Evolutionary conservation across 1,140 invertebrate species (phyloP).

Genomic region (Sminthurides bifidus): DNA sequence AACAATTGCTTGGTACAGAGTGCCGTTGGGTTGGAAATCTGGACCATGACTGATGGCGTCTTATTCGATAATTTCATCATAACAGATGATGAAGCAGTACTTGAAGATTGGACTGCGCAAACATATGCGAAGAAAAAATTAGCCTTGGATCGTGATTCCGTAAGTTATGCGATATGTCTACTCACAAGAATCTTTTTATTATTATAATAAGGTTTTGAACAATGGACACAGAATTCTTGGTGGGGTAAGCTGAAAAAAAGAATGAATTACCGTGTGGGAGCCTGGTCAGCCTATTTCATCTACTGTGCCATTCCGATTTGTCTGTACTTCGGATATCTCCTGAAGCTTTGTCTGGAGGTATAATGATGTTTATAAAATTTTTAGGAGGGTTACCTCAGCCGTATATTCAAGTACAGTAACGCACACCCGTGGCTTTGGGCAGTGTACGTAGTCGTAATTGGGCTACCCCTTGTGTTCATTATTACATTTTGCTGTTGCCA

Average conservation of each 20-base stretch:
- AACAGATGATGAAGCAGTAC: conserved; percentile 67
- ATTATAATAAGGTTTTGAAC: too few species aligned
- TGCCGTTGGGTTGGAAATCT: conserved; percentile 89
- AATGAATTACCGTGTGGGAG: conserved; percentile 62
- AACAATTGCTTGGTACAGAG: conserved; percentile 43
- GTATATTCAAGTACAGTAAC: conserved; percentile 66
- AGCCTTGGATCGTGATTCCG: conserved; percentile 63
- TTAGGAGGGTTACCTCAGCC: conserved; percentile 69
- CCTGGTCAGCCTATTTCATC: conserved; percentile 61
- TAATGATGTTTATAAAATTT: conserved; percentile 34
- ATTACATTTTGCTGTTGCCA: conserved; percentile 61
- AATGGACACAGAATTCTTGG: conserved; percentile 45
- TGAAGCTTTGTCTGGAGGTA: conserved; percentile 35
- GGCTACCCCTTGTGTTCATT: conserved; percentile 58
- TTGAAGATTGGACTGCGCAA: conserved; percentile 64
- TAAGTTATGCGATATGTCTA: conserved; percentile 35
- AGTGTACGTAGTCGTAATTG: conserved; percentile 62
- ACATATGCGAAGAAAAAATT: conserved; percentile 75
- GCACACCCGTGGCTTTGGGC: conserved; percentile 62
- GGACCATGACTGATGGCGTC: conserved; percentile 93
- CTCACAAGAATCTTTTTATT: neutral
- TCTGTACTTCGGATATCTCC: conserved; percentile 53
- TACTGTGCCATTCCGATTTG: conserved; percentile 60
- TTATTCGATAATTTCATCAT: conserved; percentile 92
- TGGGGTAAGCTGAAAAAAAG: conserved; percentile 58